A percentile compares a stretch with the other conserved stretches of the same genome.
phyloP scores from a whole-genome alignment of 1,140 invertebrate species.

The Hylaeus anthracinus region DNA sequence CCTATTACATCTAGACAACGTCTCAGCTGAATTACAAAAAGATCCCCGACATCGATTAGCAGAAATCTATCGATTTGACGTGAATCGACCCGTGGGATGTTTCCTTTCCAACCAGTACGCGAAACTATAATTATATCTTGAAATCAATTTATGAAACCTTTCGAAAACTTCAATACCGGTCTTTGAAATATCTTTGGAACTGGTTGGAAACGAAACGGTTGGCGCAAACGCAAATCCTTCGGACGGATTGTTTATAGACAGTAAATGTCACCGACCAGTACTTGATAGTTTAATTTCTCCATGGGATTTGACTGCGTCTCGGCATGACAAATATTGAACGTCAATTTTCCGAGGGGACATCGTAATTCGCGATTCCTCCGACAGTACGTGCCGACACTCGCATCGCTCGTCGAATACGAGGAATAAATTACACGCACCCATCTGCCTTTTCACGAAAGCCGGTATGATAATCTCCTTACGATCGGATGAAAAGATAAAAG shows the following conservation, averaged over 20 bases:
- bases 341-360: slow-evolving; percentile 3
- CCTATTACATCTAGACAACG: no score
- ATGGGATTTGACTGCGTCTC: not conserved
- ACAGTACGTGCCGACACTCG: not conserved
- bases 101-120: no score
- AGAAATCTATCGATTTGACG: no score
- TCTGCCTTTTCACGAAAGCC: not conserved
- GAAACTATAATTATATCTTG: no score
- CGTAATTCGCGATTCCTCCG: slow-evolving; percentile 13
- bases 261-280: not conserved
- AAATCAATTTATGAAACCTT: no score
- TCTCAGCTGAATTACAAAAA: no score
- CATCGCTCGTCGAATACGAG: no score
- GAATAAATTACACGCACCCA: not conserved
- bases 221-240: not conserved
- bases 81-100: no score
- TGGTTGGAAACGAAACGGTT: no score
- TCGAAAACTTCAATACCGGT: not conserved
- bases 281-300: not conserved
- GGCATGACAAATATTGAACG: not conserved
- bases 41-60: no score
- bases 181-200: no score
- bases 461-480: not conserved
- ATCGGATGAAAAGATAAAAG: not conserved
- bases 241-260: not conserved